Conservation (phyloP, 2,113 vertebrate species). For the Phocoena sinus region DNA sequence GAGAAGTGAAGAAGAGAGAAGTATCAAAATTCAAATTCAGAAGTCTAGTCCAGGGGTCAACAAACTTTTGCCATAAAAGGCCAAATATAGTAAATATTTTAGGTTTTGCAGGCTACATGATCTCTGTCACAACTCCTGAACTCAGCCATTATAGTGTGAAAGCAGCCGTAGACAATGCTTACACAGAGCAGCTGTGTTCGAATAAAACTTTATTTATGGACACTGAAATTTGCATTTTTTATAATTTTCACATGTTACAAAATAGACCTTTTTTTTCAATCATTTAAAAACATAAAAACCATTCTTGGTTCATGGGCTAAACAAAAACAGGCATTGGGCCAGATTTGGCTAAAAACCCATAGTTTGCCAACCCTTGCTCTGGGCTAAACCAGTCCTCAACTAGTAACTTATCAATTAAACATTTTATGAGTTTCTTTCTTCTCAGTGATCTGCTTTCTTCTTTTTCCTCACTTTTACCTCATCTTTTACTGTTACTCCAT, state of each 20-base stretch:
- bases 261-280: background rate
- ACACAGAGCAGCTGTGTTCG: background rate
- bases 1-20: background rate
- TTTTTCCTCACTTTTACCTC: background rate
- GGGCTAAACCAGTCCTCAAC: background rate
- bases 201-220: background rate
- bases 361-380: background rate
- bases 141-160: background rate
- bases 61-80: background rate
- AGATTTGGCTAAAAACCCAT: background rate
- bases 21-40: background rate
- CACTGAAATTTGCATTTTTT: background rate
- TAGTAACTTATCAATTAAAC: background rate
- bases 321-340: background rate
- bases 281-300: background rate
- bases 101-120: background rate
- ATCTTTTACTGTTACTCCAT: background rate
- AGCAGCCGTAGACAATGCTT: background rate
- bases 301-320: background rate
- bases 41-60: background rate
- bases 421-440: background rate
- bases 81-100: background rate
- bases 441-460: background rate
- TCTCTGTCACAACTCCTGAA: background rate
- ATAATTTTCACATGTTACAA: background rate